These are phyloP conservation scores for Pandemis corylana DNA, from an alignment of 2,888 invertebrate species.

Conservation along the genomic window DNA sequence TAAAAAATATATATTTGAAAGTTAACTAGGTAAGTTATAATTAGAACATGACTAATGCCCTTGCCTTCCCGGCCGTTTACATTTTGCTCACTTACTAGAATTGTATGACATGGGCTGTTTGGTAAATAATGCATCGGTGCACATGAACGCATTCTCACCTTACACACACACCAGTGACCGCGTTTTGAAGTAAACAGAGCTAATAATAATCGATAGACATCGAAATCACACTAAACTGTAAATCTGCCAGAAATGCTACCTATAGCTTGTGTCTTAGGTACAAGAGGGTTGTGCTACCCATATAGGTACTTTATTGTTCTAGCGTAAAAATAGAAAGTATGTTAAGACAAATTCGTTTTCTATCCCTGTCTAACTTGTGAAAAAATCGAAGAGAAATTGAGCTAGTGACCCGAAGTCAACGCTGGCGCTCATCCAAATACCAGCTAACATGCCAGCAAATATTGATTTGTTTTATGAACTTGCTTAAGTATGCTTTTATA, in stretches of 20 bases:
- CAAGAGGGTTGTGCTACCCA: background rate
- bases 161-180: constrained; percentile 25
- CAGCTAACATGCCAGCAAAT: constrained; percentile 45
- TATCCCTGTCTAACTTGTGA: constrained; percentile 27
- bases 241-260: background rate
- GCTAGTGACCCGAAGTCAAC: constrained; percentile 50
- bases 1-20: too few species aligned
- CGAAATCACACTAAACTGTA: background rate
- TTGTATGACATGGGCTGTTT: constrained; percentile 27
- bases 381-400: constrained; percentile 52
- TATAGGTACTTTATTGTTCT: background rate
- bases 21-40: background rate
- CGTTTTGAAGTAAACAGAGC: constrained; percentile 32
- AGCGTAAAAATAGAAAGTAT: constrained; percentile 1
- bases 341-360: constrained; percentile 6
- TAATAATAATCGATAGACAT: constrained; percentile 18
- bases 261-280: background rate
- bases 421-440: constrained; percentile 56
- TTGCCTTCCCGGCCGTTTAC: constrained; percentile 32
- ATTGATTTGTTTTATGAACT: constrained; percentile 44
- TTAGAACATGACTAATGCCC: constrained; percentile 19
- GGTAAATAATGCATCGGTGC: constrained; percentile 36
- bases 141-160: constrained; percentile 3
- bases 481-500: constrained; percentile 30
- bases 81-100: constrained; percentile 28